Evolutionary conservation across 2,797 vertebrate genomes (phyloP), one percentile per base, ranked within the genome.

Genomic region (Pseudochirops corinnae): DNA sequence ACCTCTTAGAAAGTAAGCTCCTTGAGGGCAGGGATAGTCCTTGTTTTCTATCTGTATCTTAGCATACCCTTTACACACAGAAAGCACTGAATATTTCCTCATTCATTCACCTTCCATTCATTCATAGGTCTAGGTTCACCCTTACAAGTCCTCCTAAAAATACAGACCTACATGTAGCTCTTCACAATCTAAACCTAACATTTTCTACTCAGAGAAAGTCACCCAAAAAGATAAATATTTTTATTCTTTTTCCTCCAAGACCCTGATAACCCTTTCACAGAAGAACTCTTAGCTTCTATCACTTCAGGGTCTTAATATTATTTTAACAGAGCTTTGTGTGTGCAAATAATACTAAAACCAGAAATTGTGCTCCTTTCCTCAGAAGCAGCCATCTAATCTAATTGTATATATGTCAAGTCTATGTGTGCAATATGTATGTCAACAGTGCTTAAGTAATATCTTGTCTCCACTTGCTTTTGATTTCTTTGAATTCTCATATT

Each of bases 391-490:
- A 29, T 87, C 94, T 94, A 0, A 50, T 93, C 94, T 94, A 95
- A 95, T 24, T 96, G 93, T 94, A 93, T 0, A 6, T 95, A 94
- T 92, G 92, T 95, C 91, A 95, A 95, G 53, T 5, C 74, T 91
- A 33, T 4, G n/a, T 0, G 0, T 58, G 39, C 29, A 14, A 67
- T 1, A 58, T 11, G 56, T 33, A 62, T 93, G 95, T 95, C 97
- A 98, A 97, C 95, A 97, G 97, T 31, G 26, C 93, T 96, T 92
- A 96, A 97, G 96, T 56, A 95, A 95, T 91, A 97, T 52, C 92
- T 97, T 92, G 95, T 96, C 94, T 95, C 92, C 55, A 2, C 55
- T 96, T 91, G 95, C 56, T 97, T 97, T 93, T 92, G 93, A 94
- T 94, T 67, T 92, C 97, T 94, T 62, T 93, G 94, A 93, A 94